Evolutionary conservation across 1,140 invertebrate genomes (phyloP).

Genomic region (Chionoecetes opilio): DNA sequence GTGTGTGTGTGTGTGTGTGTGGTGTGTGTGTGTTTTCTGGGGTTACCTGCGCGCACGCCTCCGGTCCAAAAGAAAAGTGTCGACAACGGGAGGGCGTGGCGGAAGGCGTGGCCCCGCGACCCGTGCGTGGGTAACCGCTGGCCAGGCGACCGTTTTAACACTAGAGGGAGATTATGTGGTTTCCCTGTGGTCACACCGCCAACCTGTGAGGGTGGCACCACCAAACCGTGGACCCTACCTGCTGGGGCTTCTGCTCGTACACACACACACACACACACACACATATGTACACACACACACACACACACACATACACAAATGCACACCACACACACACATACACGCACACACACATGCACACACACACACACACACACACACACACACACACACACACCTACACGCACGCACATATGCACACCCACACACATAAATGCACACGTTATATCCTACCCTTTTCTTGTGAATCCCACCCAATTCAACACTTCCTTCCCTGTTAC

Average conservation of each 20-base stretch:
- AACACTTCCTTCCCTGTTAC: no score
- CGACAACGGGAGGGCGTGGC: not conserved
- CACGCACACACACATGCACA: no score
- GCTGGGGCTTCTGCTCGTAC: not conserved
- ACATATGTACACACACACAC: not conserved
- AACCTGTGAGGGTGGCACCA: not conserved
- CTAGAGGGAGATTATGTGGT: not conserved
- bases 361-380: conserved; percentile 1
- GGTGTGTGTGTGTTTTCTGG: no score
- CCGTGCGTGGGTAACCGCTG: not conserved
- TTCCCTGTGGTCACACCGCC: not conserved
- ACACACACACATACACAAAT: not conserved
- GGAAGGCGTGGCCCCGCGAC: not conserved
- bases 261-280: not conserved
- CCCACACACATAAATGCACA: not conserved
- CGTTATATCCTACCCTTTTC: not conserved
- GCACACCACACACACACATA: no score
- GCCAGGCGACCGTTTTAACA: not conserved
- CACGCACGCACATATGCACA: no score
- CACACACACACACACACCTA: conserved; percentile 31
- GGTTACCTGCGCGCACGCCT: not conserved
- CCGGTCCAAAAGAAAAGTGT: not conserved
- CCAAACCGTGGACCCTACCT: not conserved
- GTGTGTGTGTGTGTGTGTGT: conserved; percentile 16
- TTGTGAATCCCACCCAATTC: no score